A percentile compares a stretch with the other conserved stretches of the same genome.
These are phyloP conservation scores for Tilapia sparmanii DNA, from an alignment of 2,113 vertebrate genomes.

Conservation along the genomic window DNA sequence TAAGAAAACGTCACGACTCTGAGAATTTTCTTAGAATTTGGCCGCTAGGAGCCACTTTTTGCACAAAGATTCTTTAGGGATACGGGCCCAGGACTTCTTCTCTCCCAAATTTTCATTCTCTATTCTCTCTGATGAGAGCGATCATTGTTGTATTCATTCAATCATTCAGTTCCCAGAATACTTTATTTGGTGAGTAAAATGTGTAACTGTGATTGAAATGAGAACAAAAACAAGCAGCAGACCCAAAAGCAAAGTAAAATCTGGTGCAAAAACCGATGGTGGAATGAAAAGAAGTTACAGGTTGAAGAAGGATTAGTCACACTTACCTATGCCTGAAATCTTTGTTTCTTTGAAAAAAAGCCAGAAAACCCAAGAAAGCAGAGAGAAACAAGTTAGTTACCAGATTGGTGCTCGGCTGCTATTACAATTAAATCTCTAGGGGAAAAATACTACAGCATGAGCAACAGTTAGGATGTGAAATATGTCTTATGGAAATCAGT, in stretches of 20 bases:
- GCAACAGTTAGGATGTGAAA: background rate
- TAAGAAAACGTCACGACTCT: no score
- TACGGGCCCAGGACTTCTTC: no score
- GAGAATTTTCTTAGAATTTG: no score
- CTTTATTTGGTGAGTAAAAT: background rate
- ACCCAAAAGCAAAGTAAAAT: background rate
- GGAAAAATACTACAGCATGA: background rate
- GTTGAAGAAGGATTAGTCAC: slow-evolving; percentile 9
- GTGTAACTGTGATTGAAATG: background rate
- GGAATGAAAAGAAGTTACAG: background rate
- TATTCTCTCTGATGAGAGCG: background rate
- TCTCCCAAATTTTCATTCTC: background rate
- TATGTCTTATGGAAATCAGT: background rate
- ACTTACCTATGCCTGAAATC: slow-evolving; percentile 99
- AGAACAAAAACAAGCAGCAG: background rate
- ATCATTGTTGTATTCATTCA: background rate
- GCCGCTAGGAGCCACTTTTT: no score
- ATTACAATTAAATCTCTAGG: background rate
- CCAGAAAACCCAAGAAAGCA: slow-evolving; percentile 68
- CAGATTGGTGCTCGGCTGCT: background rate
- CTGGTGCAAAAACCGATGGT: background rate
- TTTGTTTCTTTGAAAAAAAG: slow-evolving; percentile 95
- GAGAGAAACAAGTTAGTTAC: slow-evolving; percentile 33
- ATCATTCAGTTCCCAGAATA: background rate
- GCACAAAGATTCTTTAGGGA: no score